These are phyloP conservation scores for Pluvialis apricaria DNA, from an alignment of 2,113 vertebrate species.

Conservation along the genomic window DNA sequence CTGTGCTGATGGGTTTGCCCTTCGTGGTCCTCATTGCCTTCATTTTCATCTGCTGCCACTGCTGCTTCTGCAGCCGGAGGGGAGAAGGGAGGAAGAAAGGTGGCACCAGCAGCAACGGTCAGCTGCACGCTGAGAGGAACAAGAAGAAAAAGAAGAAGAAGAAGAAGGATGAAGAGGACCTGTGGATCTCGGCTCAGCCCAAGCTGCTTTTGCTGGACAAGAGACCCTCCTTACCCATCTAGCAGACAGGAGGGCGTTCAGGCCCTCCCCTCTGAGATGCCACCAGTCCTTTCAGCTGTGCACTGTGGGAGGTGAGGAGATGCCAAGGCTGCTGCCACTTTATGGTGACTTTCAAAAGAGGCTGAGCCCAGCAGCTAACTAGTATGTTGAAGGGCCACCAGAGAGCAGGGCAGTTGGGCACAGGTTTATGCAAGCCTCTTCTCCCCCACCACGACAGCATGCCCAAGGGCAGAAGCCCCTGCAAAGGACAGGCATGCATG, in stretches of 20 bases:
- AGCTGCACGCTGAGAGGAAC: constrained; percentile 60
- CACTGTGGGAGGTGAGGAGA: neutral
- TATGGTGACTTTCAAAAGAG: neutral
- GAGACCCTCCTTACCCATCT: constrained; percentile 74
- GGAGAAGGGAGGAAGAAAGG: neutral
- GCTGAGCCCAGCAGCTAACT: neutral
- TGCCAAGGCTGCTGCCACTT: neutral
- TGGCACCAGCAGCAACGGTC: neutral
- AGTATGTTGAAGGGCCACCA: neutral
- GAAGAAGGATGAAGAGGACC: constrained; percentile 81
- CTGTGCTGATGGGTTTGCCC: constrained; percentile 82
- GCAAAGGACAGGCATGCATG: neutral
- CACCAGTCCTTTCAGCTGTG: neutral
- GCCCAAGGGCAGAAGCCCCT: neutral
- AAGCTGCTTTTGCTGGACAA: constrained; percentile 85
- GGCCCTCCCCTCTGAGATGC: neutral
- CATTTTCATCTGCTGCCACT: constrained; percentile 88
- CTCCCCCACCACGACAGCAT: neutral
- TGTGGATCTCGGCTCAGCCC: constrained; percentile 93
- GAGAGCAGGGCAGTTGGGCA: neutral
- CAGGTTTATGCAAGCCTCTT: neutral
- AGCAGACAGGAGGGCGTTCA: neutral
- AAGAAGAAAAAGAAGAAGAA: constrained; percentile 83
- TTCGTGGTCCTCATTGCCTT: constrained; percentile 75
- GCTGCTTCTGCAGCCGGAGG: constrained; percentile 81